Evolutionary conservation across 2,113 vertebrate genomes (phyloP).

Genomic region (Phalacrocorax brasilianus): DNA sequence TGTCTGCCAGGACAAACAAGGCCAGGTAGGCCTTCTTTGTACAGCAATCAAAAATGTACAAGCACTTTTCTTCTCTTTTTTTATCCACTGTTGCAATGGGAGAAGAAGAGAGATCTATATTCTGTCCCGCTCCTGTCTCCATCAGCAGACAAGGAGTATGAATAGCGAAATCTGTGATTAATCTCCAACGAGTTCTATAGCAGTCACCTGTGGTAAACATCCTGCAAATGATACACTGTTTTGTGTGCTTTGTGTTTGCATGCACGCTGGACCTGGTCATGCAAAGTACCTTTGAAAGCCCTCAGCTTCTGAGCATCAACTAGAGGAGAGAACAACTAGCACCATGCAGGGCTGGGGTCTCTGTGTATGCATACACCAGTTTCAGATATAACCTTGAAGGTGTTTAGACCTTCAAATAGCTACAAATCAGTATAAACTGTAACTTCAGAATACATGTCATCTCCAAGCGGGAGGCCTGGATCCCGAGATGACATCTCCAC

Average conservation of each 20-base stretch:
- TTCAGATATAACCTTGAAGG: not conserved
- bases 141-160: not conserved
- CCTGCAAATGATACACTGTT: not conserved
- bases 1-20: not conserved
- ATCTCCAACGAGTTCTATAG: not conserved
- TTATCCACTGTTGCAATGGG: not conserved
- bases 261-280: not conserved
- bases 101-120: not conserved
- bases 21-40: not conserved
- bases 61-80: not conserved
- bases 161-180: not conserved
- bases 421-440: conserved; percentile 79
- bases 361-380: not conserved
- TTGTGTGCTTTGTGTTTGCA: not conserved
- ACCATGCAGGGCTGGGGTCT: not conserved
- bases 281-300: not conserved
- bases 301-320: not conserved
- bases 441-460: conserved; percentile 83
- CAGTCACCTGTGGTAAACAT: not conserved
- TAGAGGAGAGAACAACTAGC: not conserved
- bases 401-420: not conserved
- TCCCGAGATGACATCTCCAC: conserved; percentile 87
- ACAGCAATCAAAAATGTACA: not conserved
- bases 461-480: conserved; percentile 68
- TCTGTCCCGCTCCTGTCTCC: not conserved